Base-by-base conservation (phyloP, 2,113 vertebrate species). In the Suricata suricatta region DNA sequence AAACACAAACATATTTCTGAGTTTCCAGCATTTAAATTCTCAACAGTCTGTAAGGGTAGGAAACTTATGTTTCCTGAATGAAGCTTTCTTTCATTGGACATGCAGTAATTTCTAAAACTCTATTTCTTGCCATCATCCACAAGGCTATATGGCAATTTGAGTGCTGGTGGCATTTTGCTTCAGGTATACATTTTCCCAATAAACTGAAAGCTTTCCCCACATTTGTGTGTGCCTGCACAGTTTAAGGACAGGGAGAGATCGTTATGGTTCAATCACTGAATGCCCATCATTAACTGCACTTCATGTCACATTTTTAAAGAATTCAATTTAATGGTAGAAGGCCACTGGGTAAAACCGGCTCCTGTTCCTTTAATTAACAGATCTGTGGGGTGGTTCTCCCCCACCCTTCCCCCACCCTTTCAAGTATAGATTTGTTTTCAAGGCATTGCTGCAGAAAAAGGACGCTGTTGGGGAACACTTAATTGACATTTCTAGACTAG, bases 301-400 rank as follows among this genome's bases (percentile, higher is more conserved):
- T 97, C 97, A 97, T 97, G 98, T 97, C 97, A 98, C 97, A 98
- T 95, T 98, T 98, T 97, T 96, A 98, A 98, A 98, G 96, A 98
- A 98, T 97, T 98, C 97, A 98, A 98, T 98, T 98, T 98, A 98
- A 97, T 97, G 95, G 94, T 96, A 97, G 97, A 98, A 97, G 96
- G 96, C 97, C 96, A 98, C 97, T 97, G 97, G 97, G 95, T 98
- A 97, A 98, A 98, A 96, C 95, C 93, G 74, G 94, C 88, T 97
- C 90, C 41, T 0, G 14, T 92, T 97, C 79, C 96, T 89, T 98
- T 98, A 98, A 98, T 98, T 97, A 98, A 98, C 98, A 98, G 97
- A 97, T 97, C 96, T 38, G 81, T 98, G 90, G 95, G 95, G 94
- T 98, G 88, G 95, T 96, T 96, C 97, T 95, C 71, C 41, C 47